These are phyloP conservation scores for Pituophis catenifer DNA, from an alignment of 2,113 vertebrate species.

Conservation along the genomic window DNA sequence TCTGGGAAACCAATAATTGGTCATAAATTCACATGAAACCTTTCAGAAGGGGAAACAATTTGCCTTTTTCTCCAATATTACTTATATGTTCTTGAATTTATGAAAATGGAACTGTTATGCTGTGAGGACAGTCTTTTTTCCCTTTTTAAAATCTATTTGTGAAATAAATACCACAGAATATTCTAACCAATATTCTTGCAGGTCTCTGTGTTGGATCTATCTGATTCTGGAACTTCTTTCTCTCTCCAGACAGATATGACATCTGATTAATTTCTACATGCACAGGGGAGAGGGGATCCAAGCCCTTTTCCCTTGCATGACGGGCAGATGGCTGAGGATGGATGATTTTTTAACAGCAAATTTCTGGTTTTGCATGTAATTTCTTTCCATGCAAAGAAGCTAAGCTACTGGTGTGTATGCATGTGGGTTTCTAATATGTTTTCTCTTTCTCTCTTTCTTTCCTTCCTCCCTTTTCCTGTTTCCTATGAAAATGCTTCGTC, in stretches of 20 bases:
- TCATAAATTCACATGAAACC: constrained; percentile 62
- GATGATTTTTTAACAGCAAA: constrained; percentile 54
- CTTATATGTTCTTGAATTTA: constrained; percentile 62
- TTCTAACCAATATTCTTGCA: constrained; percentile 78
- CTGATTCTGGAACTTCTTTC: constrained; percentile 71
- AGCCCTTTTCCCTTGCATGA: constrained; percentile 74
- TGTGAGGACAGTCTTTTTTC: constrained; percentile 10
- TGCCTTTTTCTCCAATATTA: constrained; percentile 37
- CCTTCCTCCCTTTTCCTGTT: constrained; percentile 63
- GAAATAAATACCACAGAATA: constrained; percentile 67
- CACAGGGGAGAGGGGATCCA: constrained; percentile 69
- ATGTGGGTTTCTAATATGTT: constrained; percentile 68
- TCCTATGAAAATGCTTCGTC: constrained; percentile 73
- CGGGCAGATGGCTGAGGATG: constrained; percentile 64
- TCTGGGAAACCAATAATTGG: constrained; percentile 30
- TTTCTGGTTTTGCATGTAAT: constrained; percentile 82
- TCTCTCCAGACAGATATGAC: constrained; percentile 70
- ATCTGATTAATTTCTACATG: constrained; percentile 68
- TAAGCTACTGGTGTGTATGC: constrained; percentile 60
- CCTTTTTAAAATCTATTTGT: constrained; percentile 48
- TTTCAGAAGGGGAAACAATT: constrained; percentile 57
- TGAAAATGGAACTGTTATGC: constrained; percentile 47
- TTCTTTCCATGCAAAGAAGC: constrained; percentile 72
- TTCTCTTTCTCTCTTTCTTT: constrained; percentile 51
- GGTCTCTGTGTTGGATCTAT: constrained; percentile 67